Evolutionary conservation across 2,888 invertebrate species (phyloP).

Genomic region (Cinara cedri): DNA sequence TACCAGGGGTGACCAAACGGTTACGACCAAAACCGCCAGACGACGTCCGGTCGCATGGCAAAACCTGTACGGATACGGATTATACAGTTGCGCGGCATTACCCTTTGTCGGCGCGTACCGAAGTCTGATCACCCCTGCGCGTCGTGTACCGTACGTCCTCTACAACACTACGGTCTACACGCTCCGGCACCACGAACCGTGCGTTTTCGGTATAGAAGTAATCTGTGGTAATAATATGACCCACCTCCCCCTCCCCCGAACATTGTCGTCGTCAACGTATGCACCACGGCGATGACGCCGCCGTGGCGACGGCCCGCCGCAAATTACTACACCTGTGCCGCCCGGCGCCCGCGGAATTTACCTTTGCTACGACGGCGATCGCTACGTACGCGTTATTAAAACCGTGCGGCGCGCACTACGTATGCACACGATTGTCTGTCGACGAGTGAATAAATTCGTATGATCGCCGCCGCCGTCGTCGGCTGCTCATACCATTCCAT

Average conservation of each 20-base stretch:
- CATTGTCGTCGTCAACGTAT: background rate
- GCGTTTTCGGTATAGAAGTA: too few relatives aligned
- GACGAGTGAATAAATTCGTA: too few relatives aligned
- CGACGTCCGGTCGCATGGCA: too few relatives aligned
- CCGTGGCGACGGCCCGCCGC: background rate
- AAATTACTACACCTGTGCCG: background rate
- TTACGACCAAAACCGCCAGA: background rate
- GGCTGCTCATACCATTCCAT: background rate
- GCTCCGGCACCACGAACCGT: too few relatives aligned
- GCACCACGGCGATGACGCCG: background rate
- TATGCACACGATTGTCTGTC: background rate
- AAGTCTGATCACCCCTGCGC: background rate
- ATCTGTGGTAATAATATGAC: too few relatives aligned
- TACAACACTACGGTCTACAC: too few relatives aligned
- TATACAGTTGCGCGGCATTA: too few relatives aligned
- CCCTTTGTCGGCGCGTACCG: background rate
- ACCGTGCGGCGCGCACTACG: slow-evolving; percentile 1
- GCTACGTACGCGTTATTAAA: background rate
- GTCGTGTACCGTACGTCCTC: background rate
- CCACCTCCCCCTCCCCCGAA: too few relatives aligned
- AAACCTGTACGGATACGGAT: too few relatives aligned
- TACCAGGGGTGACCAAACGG: slow-evolving; percentile 29
- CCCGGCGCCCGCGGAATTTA: background rate
- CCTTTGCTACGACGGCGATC: background rate
- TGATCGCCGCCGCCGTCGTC: background rate